Evolutionary conservation across 2,888 invertebrate species (phyloP), one percentile per base, ranked within the genome.

Genomic region (Bembecia ichneumoniformis): DNA sequence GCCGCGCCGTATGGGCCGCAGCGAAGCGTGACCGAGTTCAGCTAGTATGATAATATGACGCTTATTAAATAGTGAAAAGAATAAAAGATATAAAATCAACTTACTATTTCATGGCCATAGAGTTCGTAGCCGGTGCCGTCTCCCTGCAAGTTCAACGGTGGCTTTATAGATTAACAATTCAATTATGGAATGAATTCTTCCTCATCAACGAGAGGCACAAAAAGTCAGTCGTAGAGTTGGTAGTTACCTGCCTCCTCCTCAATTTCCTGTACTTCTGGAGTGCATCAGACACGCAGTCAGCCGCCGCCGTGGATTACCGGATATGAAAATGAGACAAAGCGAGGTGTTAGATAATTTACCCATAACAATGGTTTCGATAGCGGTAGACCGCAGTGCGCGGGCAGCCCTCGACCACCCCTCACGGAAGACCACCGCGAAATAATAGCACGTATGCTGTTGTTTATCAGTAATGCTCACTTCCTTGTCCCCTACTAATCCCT

Each of bases 231-330:
- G n/a, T n/a, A 40, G 40, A 40, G n/a, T 40, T 11, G 40, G 83
- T 88, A 89, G 80, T 82, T 90, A 93, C 93, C 92, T 94, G 94
- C 83, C 94, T 89, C 77, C 94, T 88, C 77, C 94, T 90, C 66
- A 94, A 89, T 81, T 94, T 94, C 88, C 94, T 92, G 90, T 93
- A 94, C 90, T 93, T 94, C 93, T 94, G 90, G 65, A 58, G 58
- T 56, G n/a, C 28, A 28, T 28, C 28, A 1, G 28, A 28, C 28
- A 28, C 28, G 53, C 47, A 49, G 49, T 49, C 50, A n/a, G 65
- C 68, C 66, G 68, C 56, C 56, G 54, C 59, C 57, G 66, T 56
- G 53, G 65, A 54, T 56, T 61, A 61, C 67, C 66, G 60, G 57
- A 53, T 59, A 62, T 59, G 60, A 57, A 64, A 44, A 66, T 62